Evolutionary conservation across 1,140 invertebrate species (phyloP), one percentile per base, ranked within the genome.

Genomic region (Drosophila rhopaloa): DNA sequence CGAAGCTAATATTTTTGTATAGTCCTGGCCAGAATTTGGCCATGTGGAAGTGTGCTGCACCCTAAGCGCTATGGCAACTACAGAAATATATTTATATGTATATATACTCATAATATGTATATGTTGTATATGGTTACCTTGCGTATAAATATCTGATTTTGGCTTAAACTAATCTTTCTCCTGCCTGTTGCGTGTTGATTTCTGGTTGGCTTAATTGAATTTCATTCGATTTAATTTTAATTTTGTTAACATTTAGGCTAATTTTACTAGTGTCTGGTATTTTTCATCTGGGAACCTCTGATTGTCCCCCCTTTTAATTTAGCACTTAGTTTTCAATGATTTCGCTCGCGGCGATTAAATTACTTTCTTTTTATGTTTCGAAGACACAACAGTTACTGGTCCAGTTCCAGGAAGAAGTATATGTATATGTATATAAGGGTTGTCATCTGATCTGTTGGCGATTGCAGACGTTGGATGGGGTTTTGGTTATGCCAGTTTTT

Each of bases 371-470:
- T 61, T 61, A 43, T 76, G 55, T 85, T 90, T 89, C 76, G 78
- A 92, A 92, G 91, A 92, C 91, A 92, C 91, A 92, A 92, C 91
- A 92, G 91, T 92, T 92, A 88, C 91, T 92, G 91, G 91, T 92
- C 91, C 91, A 92, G 81, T 92, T 92, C 91, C 91, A 92, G 89
- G 85, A 92, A 92, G 88, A 91, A 86, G 57, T 77, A 47, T 82
- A 59, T 82, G 61, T 81, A 67, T 81, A 57, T 59, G 50, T 74
- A 44, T 71, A 29, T 5, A 13, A 55, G 62, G 50, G 44, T 71
- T 58, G 14, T 13, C 32, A 37, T 37, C 50, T 59, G 48, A 40
- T 44, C 48, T 48, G 72, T 14, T 14, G 27, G 10, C n/a, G 48
- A 56, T 67, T 43, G 53, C 40, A 38, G 38, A 41, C 41, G 63